Evolutionary conservation across 2,113 vertebrate genomes (phyloP).

Genomic region (Charina bottae): DNA sequence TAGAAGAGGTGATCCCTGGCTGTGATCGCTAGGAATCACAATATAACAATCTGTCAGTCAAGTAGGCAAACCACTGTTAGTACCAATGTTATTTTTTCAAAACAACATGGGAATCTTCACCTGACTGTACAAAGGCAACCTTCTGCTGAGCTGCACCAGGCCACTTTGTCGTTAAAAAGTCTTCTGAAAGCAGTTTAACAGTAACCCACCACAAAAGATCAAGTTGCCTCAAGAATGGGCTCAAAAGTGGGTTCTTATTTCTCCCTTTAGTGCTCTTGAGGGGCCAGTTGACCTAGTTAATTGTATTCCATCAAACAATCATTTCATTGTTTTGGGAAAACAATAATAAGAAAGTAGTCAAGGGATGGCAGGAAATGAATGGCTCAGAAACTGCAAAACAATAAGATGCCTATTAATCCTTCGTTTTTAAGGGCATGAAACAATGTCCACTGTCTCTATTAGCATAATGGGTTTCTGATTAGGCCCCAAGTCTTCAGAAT

Average conservation of each 20-base stretch:
- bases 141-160: neutral
- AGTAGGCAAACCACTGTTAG: neutral
- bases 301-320: neutral
- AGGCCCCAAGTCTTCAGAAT: neutral
- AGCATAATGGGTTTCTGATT: neutral
- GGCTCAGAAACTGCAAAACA: neutral
- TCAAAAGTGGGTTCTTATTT: neutral
- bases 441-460: neutral
- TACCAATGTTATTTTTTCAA: neutral
- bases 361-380: neutral
- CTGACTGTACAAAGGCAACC: neutral
- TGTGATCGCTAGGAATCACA: neutral
- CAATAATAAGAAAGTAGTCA: neutral
- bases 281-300: neutral
- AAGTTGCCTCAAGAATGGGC: neutral
- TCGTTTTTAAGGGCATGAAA: neutral
- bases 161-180: neutral
- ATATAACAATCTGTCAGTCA: neutral
- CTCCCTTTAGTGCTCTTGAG: neutral
- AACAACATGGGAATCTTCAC: neutral
- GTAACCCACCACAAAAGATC: neutral
- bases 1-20: neutral
- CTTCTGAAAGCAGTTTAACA: neutral
- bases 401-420: neutral
- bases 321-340: neutral